Conservation (phyloP, 2,113 vertebrate species). For the Myocastor coypus region DNA sequence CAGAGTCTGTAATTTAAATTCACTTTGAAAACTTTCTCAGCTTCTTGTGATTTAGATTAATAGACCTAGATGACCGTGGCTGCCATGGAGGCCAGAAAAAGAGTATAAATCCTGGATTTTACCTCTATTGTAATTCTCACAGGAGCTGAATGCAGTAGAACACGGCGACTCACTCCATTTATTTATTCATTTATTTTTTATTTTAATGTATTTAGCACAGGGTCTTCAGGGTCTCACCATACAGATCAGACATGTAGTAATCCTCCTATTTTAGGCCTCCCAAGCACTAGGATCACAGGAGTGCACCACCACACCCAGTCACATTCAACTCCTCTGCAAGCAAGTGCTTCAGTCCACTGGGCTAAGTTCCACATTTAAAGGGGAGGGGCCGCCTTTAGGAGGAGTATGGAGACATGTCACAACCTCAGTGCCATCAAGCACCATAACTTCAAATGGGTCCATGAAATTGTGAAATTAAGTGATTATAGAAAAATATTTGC, state of each 20-base stretch:
- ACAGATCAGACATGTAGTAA: too few relatives aligned
- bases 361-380: background rate
- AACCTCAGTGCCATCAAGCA: background rate
- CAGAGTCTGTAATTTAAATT: background rate
- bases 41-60: background rate
- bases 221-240: too few relatives aligned
- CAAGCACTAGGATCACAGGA: too few relatives aligned
- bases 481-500: background rate
- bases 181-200: too few relatives aligned
- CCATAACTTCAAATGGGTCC: background rate
- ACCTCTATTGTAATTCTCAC: background rate
- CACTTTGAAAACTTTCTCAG: constrained; percentile 26
- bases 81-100: background rate
- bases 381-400: background rate
- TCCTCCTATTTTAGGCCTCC: too few relatives aligned
- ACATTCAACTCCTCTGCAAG: too few relatives aligned
- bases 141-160: background rate
- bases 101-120: background rate
- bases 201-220: too few relatives aligned
- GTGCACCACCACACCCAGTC: too few relatives aligned
- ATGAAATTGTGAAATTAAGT: background rate
- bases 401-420: background rate
- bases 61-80: background rate
- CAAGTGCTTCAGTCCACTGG: too few relatives aligned
- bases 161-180: background rate